Evolutionary conservation across 64 coral and sea anemone species (phyloP).

Genomic region (Trachythela sp.): DNA sequence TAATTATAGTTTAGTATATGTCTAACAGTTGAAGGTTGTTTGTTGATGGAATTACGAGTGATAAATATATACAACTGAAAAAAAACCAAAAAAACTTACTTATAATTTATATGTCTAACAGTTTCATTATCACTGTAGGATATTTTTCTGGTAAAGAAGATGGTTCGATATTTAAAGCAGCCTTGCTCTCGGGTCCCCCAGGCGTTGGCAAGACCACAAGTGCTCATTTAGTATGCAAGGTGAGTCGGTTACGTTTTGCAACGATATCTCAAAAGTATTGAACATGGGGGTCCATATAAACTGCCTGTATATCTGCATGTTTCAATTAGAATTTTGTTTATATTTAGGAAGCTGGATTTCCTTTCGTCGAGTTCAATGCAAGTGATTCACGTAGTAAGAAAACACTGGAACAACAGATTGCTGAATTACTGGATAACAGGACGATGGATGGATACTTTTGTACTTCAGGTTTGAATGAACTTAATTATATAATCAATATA

Average conservation of each 20-base stretch:
- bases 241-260: not conserved
- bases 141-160: constrained; percentile 89
- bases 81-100: no score
- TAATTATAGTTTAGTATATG: no score
- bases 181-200: constrained; percentile 73
- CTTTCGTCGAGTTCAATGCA: constrained; percentile 90
- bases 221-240: constrained; percentile 64
- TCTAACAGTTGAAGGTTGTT: no score
- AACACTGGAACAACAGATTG: constrained; percentile 65
- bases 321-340: not conserved
- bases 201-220: constrained; percentile 97
- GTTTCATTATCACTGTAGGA: constrained; percentile 19
- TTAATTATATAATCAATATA: no score
- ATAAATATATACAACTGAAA: no score
- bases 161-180: constrained; percentile 68
- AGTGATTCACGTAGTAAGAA: constrained; percentile 90
- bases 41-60: no score
- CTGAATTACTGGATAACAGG: constrained; percentile 62
- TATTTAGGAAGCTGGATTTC: constrained; percentile 70
- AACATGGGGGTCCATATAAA: no score
- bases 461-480: not conserved
- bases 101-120: no score
- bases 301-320: no score
- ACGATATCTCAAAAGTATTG: not conserved
- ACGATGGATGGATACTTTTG: constrained; percentile 78